phyloP scores from a whole-genome alignment of 2,113 vertebrate genomes.

The Jaculus jaculus region DNA sequence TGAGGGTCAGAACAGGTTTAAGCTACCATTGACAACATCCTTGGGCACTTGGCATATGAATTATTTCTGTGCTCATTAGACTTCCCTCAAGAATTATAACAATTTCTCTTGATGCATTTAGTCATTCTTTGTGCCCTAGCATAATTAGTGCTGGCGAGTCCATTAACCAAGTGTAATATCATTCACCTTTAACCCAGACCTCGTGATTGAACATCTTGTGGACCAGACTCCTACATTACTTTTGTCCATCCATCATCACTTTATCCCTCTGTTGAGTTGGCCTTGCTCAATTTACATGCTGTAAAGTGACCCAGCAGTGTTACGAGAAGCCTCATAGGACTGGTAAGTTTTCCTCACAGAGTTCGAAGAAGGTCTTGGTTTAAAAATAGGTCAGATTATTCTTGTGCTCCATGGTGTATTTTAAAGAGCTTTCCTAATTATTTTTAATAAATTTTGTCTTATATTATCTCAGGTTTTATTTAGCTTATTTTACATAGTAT shows the following conservation, averaged over 20 bases:
- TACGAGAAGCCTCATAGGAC: not conserved
- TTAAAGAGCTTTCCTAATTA: conserved; percentile 24
- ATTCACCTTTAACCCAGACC: conserved; percentile 63
- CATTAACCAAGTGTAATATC: conserved; percentile 63
- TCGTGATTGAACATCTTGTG: conserved; percentile 41
- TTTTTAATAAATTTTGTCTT: not conserved
- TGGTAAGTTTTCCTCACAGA: not conserved
- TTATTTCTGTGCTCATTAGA: conserved; percentile 59
- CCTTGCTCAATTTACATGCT: conserved; percentile 18
- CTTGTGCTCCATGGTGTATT: not conserved
- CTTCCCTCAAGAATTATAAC: conserved; percentile 59
- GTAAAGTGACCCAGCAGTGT: not conserved
- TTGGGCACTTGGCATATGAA: conserved; percentile 22
- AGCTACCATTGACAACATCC: not conserved
- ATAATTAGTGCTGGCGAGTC: conserved; percentile 62
- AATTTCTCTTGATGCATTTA: conserved; percentile 44
- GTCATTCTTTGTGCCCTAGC: conserved; percentile 4
- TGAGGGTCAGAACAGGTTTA: not conserved
- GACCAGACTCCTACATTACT: not conserved
- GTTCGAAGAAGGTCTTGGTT: not conserved
- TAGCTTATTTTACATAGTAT: not conserved
- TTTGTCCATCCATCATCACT: conserved; percentile 56
- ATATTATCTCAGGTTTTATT: not conserved
- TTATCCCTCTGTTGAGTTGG: conserved; percentile 19
- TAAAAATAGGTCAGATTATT: conserved; percentile 7